Evolutionary conservation across 30 jellyfish, hydroid and myxozoan genomes (phyloP).

Genomic region (Mastigias papua): DNA sequence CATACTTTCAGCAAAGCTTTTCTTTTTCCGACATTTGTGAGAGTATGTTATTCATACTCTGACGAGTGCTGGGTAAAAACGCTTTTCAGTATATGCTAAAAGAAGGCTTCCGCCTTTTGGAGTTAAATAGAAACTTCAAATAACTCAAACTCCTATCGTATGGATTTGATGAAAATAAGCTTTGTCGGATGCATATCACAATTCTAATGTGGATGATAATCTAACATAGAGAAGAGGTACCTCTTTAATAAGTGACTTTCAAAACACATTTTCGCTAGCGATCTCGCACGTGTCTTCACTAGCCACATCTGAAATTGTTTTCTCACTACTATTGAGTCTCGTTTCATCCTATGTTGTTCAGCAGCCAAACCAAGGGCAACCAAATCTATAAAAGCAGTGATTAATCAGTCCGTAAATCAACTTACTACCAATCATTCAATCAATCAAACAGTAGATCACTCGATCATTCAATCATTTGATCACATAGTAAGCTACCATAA

Average conservation of each 20-base stretch:
- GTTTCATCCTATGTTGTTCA: slow-evolving; percentile 11
- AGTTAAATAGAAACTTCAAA: too few species aligned
- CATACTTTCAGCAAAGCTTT: too few species aligned
- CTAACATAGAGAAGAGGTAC: slow-evolving; percentile 4
- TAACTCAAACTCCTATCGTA: too few species aligned
- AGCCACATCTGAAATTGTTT: slow-evolving; percentile 42
- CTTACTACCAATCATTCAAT: neutral
- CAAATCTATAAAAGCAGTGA: neutral
- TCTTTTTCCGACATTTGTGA: too few species aligned
- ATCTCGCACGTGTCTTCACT: slow-evolving; percentile 53
- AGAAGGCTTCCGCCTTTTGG: too few species aligned
- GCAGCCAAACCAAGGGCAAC: slow-evolving; percentile 29
- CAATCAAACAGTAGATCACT: neutral
- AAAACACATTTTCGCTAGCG: slow-evolving; percentile 59
- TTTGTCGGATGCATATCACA: neutral
- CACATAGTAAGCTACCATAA: too few species aligned
- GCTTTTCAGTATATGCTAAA: too few species aligned
- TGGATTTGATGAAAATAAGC: neutral
- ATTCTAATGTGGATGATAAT: neutral
- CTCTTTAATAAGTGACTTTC: slow-evolving; percentile 57
- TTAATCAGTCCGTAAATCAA: neutral
- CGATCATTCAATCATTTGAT: neutral
- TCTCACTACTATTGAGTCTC: slow-evolving; percentile 13
- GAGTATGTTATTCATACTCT: too few species aligned
- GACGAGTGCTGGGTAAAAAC: too few species aligned